A percentile compares a stretch with the other conserved stretches of the same genome.
Conservation (phyloP, 2,113 vertebrate genomes). For the Urocolius indicus region DNA sequence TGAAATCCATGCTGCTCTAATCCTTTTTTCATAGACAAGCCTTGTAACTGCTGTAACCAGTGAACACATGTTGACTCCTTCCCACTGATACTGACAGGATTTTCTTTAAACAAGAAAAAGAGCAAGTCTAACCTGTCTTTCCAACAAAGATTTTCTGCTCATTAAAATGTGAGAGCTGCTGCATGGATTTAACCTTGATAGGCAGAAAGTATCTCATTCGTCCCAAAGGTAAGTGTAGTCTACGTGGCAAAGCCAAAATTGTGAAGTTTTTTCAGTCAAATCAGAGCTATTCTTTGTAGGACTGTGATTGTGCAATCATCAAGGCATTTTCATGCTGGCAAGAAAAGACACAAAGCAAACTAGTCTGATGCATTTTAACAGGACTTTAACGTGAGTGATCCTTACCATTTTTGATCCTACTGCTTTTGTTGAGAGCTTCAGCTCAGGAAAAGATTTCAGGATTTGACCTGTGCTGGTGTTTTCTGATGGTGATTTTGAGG, state of each 20-base stretch:
- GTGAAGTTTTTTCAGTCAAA: slow-evolving; percentile 22
- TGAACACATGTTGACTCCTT: neutral
- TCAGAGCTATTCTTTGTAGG: slow-evolving; percentile 44
- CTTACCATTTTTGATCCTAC: neutral
- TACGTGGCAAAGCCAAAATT: neutral
- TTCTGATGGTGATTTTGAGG: neutral
- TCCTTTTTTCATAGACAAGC: neutral
- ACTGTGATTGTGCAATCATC: slow-evolving; percentile 21
- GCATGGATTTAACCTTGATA: slow-evolving; percentile 18
- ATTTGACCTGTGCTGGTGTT: neutral
- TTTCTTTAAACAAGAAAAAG: slow-evolving; percentile 17
- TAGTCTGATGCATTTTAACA: neutral
- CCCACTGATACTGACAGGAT: slow-evolving; percentile 31
- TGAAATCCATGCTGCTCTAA: neutral
- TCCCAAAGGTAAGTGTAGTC: slow-evolving; percentile 25
- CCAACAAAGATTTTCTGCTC: slow-evolving; percentile 56
- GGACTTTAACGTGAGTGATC: neutral
- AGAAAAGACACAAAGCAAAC: slow-evolving; percentile 29
- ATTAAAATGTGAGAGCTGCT: slow-evolving; percentile 44
- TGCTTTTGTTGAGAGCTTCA: neutral
- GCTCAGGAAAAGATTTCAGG: neutral
- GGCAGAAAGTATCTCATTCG: neutral
- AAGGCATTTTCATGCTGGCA: slow-evolving; percentile 21
- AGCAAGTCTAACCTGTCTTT: slow-evolving; percentile 64
- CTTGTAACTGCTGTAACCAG: slow-evolving; percentile 1